phyloP scores from a whole-genome alignment of 2,888 invertebrate genomes.

The Trachelus stipa region DNA sequence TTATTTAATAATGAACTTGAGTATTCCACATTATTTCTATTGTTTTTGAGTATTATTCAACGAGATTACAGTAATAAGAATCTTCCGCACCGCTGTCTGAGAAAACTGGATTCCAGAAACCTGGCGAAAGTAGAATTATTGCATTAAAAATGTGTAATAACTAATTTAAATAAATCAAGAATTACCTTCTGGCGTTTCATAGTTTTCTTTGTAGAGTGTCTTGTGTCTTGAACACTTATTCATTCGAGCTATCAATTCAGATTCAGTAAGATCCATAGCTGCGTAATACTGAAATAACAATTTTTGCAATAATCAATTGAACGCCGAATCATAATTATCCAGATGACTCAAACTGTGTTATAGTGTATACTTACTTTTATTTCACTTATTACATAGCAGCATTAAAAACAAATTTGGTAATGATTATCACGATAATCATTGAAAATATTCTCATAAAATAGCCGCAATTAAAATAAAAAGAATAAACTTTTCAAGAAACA shows the following conservation, averaged over 20 bases:
- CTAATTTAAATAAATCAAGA: conserved; percentile 10
- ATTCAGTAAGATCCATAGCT: conserved; percentile 54
- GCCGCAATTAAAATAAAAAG: not conserved
- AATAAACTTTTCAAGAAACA: not conserved
- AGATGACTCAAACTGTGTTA: not conserved
- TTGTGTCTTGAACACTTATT: conserved; percentile 69
- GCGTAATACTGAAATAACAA: conserved; percentile 54
- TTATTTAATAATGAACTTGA: not conserved
- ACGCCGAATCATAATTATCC: conserved; percentile 5
- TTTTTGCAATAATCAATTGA: not conserved
- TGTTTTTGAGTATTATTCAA: not conserved
- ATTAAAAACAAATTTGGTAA: not conserved
- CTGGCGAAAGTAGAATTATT: conserved; percentile 20
- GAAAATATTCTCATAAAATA: not conserved
- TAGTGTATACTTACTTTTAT: not conserved
- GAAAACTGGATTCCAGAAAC: conserved; percentile 18
- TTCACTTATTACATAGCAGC: not conserved
- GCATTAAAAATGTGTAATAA: conserved; percentile 4
- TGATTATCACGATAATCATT: not conserved
- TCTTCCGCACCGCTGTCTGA: not conserved
- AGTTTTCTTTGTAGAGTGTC: conserved; percentile 59
- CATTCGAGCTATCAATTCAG: conserved; percentile 62
- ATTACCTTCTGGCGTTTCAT: conserved; percentile 62
- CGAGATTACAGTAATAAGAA: not conserved
- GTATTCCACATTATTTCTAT: not conserved